phyloP scores from a whole-genome alignment of 2,797 vertebrate genomes.

The Eremophila alpestris region DNA sequence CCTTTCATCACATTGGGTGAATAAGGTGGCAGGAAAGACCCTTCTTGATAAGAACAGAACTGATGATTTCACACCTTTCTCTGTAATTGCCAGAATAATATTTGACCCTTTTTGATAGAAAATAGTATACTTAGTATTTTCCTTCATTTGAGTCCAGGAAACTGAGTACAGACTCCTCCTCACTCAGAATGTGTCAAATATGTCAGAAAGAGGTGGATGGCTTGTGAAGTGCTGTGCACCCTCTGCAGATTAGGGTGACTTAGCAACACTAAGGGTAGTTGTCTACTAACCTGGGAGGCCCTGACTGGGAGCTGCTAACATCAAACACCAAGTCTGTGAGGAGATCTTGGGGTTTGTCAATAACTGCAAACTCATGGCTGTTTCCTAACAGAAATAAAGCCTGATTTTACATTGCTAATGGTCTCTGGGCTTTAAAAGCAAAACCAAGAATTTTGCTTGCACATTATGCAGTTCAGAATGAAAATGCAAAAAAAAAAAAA shows the following conservation, averaged over 20 bases:
- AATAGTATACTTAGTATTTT: neutral
- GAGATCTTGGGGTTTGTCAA: neutral
- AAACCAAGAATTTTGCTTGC: neutral
- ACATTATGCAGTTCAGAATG: neutral
- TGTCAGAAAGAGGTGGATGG: neutral
- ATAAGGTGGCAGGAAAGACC: fast-evolving
- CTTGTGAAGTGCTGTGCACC: neutral
- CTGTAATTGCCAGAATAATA: neutral
- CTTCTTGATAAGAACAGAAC: neutral
- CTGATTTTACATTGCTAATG: neutral
- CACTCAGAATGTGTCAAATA: neutral
- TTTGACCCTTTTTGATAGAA: neutral
- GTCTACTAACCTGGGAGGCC: neutral
- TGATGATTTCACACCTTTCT: neutral
- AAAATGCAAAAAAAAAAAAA: neutral
- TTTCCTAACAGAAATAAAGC: neutral
- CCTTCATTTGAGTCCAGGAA: neutral
- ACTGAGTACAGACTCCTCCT: neutral
- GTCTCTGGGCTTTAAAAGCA: neutral
- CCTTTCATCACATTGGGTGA: neutral
- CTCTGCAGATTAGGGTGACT: neutral
- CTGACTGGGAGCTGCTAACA: neutral
- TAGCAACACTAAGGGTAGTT: neutral
- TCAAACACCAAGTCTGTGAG: fast-evolving
- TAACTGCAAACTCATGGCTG: neutral